A percentile compares a stretch with the other conserved stretches of the same genome.
These are phyloP conservation scores for Sterrhoptilus dennistouni DNA, from an alignment of 2,113 vertebrate species.

Conservation along the genomic window DNA sequence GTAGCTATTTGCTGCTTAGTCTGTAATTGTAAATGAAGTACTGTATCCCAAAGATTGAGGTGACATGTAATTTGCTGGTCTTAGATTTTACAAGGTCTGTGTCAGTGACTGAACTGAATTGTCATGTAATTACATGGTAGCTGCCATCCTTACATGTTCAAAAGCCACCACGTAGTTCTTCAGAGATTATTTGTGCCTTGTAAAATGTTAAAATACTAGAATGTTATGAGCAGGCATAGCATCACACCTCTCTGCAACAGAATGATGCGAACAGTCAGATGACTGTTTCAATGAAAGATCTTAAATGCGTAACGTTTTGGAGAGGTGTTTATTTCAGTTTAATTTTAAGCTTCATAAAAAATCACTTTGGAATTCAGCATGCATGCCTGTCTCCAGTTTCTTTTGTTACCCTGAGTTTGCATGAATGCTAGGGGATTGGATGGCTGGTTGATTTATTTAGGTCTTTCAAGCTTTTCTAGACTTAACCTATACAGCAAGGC, in stretches of 20 bases:
- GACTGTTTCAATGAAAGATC: not conserved
- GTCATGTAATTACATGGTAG: not conserved
- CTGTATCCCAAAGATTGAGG: not conserved
- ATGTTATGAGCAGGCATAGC: not conserved
- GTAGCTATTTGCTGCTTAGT: constrained; percentile 3
- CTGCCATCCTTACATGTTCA: not conserved
- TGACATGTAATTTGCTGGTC: not conserved
- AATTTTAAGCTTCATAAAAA: not conserved
- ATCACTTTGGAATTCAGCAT: not conserved
- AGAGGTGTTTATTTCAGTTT: constrained; percentile 10
- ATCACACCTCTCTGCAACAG: not conserved
- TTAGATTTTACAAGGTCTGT: constrained; percentile 3
- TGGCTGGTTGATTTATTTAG: constrained; percentile 27
- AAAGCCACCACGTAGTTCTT: not conserved
- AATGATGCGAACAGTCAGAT: not conserved
- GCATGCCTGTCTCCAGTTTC: not conserved
- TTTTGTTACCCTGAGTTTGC: constrained; percentile 24
- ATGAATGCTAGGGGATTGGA: constrained; percentile 7
- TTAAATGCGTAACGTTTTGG: not conserved
- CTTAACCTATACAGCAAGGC: not conserved
- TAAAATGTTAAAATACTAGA: not conserved
- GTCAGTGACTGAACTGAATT: not conserved
- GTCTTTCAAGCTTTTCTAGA: constrained; percentile 20
- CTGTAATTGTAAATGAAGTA: not conserved
- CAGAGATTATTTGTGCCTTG: constrained; percentile 19